A percentile compares a stretch with the other conserved stretches of the same genome.
These are phyloP conservation scores for Microctonus brassicae DNA, from an alignment of 2,888 invertebrate species.

Conservation along the genomic window DNA sequence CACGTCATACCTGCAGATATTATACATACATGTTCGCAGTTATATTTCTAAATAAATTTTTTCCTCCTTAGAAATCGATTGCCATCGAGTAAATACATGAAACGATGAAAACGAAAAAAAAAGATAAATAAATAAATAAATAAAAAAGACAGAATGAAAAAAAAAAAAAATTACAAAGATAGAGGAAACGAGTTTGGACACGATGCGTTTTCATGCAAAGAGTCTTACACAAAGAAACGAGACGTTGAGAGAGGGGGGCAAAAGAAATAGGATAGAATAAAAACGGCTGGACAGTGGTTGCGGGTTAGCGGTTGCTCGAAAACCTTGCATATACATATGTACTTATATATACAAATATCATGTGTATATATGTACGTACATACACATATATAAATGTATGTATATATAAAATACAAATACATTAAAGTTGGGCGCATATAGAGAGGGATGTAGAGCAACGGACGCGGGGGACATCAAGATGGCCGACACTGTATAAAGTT, in stretches of 20 bases:
- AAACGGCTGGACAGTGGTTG: slow-evolving; percentile 59
- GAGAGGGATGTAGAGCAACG: slow-evolving; percentile 30
- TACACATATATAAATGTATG: slow-evolving; percentile 12
- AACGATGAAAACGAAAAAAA: too few relatives aligned
- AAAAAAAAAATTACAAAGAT: neutral
- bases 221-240: slow-evolving; percentile 19
- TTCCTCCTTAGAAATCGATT: neutral
- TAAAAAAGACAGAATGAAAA: neutral
- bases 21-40: neutral
- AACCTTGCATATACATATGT: slow-evolving; percentile 52
- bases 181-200: neutral
- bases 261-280: slow-evolving; percentile 34
- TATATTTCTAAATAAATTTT: neutral
- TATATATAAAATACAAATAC: neutral
- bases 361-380: too few relatives aligned
- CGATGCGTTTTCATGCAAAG: slow-evolving; percentile 34
- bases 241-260: slow-evolving; percentile 32
- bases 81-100: too few relatives aligned
- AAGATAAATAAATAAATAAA: too few relatives aligned
- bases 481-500: slow-evolving; percentile 54
- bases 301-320: slow-evolving; percentile 55
- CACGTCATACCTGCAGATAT: neutral
- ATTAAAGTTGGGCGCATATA: neutral
- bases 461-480: slow-evolving; percentile 56
- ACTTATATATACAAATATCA: slow-evolving; percentile 1